Base-by-base conservation (phyloP, 2,888 invertebrate species). In the Drosophila mimica region DNA sequence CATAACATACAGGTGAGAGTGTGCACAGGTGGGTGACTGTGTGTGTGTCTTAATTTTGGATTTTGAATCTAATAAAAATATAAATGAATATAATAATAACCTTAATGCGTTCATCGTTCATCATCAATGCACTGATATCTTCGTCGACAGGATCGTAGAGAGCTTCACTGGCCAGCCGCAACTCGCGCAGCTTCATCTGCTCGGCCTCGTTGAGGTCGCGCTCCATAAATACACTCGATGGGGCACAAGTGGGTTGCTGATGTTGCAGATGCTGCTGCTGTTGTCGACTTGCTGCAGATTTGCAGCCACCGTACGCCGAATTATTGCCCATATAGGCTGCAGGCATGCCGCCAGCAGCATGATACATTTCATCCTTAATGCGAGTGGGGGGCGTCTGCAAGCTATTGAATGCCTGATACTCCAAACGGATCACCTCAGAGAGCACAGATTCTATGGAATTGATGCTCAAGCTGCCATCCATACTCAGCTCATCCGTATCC, bases 101-200 rank as follows among this genome's bases (percentile, higher is more conserved):
- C 91, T 93, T 93, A 70, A 95, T 94, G 83, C 94, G 93, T 81
- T 95, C 95, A 38, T 95, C 95, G 56, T 96, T 96, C 25, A 95
- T 95, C 52, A 96, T 94, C 15, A 96, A 93, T 91, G 94, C 95
- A 33, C 95, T 95, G 54, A 97, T 94, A 91, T 98, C 98, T 79
- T 97, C 97, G 88, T 97, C 97, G 4, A 98, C 94, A 7, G 98
- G 98, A 58, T 96, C 96, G 87, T 96, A 94, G 36, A 98, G 94
- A 0, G 97, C 97, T 92, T 97, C 97, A 91, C 97, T 97, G 0
- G 98, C 98, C 7, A 97, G 95, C 71, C 97, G 96, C 57, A 98
- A 92, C 93, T 98, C 98, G 83, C 96, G 96, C 60, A 98, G 92
- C 92, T 97, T 97, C 46, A 96, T 96, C 81, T 96, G 94, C 92